Evolutionary conservation across 1,140 invertebrate genomes (phyloP).

Genomic region (Wiebesia pumilae): DNA sequence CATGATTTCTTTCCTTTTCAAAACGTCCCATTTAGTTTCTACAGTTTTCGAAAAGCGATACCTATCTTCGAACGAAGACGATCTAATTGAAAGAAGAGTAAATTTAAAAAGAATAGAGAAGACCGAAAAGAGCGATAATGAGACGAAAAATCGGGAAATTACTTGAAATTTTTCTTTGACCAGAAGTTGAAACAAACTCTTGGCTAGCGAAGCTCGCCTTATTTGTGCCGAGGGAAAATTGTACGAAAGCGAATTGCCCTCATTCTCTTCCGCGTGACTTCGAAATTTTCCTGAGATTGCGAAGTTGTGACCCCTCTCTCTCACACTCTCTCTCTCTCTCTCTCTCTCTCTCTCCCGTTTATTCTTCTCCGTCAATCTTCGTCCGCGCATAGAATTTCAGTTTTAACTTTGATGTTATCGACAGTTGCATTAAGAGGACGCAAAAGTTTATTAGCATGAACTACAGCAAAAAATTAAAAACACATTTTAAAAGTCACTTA

Average conservation of each 20-base stretch:
- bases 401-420: conserved; percentile 20
- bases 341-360: background rate
- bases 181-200: conserved; percentile 41
- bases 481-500: background rate
- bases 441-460: conserved; percentile 25
- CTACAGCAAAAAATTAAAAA: background rate
- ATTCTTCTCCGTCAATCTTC: too few relatives aligned
- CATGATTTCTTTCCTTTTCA: background rate
- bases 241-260: conserved; percentile 48
- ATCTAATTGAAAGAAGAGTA: conserved; percentile 37
- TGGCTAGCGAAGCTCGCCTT: conserved; percentile 28
- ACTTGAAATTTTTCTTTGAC: conserved; percentile 53
- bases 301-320: background rate
- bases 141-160: conserved; percentile 53
- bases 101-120: conserved; percentile 21
- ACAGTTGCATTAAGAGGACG: conserved; percentile 17
- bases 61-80: conserved; percentile 19
- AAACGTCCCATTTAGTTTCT: background rate
- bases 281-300: conserved; percentile 41
- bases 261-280: conserved; percentile 47
- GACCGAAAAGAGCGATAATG: conserved; percentile 49
- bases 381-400: background rate
- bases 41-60: background rate
- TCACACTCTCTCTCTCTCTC: background rate
- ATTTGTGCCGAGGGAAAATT: conserved; percentile 44